A percentile compares a stretch with the other conserved stretches of the same genome.
phyloP scores from a whole-genome alignment of 1,140 invertebrate species.

The Bombus soroeensis region DNA sequence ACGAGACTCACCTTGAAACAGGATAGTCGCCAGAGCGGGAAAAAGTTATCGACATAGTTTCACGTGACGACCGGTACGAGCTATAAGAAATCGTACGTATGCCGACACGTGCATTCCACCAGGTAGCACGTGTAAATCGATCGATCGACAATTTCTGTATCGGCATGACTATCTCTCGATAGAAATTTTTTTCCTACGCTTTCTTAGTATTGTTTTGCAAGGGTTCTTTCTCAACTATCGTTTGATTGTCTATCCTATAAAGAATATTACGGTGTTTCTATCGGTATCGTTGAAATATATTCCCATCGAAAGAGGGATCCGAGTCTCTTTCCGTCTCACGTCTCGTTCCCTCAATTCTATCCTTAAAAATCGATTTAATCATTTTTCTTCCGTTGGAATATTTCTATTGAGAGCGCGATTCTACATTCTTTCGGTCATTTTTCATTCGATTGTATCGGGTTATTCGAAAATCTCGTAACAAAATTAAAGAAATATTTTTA shows the following conservation, averaged over 20 bases:
- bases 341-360: neutral
- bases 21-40: neutral
- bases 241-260: neutral
- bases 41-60: slow-evolving; percentile 49
- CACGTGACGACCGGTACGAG: slow-evolving; percentile 32
- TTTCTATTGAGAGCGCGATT: no score
- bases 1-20: neutral
- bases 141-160: slow-evolving; percentile 20
- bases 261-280: neutral
- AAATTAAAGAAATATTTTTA: no score
- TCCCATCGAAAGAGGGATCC: neutral
- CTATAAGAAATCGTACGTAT: slow-evolving; percentile 2
- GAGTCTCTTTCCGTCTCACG: neutral
- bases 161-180: no score
- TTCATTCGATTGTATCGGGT: no score
- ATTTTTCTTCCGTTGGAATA: neutral
- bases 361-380: slow-evolving; percentile 3
- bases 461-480: no score
- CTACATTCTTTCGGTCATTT: no score
- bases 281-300: neutral
- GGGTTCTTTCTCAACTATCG: no score
- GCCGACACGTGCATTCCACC: neutral
- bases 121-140: neutral
- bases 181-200: neutral
- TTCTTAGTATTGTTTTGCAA: neutral